Base-by-base conservation (phyloP, 2,888 invertebrate species). In the Melipona bicolor region DNA sequence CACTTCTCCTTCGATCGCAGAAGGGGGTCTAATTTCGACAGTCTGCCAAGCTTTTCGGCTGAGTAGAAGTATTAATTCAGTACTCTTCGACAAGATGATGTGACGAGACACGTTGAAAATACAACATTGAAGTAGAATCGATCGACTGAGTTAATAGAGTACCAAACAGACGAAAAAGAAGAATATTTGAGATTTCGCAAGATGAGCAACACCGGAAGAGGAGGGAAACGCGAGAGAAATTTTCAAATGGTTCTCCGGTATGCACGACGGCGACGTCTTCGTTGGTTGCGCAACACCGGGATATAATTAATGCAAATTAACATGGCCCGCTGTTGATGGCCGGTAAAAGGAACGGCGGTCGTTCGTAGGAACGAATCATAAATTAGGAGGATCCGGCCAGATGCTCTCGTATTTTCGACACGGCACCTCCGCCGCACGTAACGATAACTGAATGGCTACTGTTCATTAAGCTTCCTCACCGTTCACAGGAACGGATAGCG, bases 291-390 rank as follows among this genome's bases (percentile, higher is more conserved):
- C 67, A 77, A 65, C 69, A 67, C 56, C 50, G 62, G 62, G 64
- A 70, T 73, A 74, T 84, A 86, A 89, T 89, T 89, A 89, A 87
- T 79, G 75, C 62, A 71, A 80, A 83, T 88, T 84, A 86, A 86
- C 77, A 65, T 61, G 54, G 43, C 67, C 54, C 56, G 32, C 27
- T 65, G 59, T 49, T 43, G 54, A 61, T 32, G 32, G 50, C 21
- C 76, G 65, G 15, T 52, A 56, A 77, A 76, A 70, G 21, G 68
- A 64, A 49, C 72, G 49, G 21, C 70, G 68, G 69, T 43, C 49
- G 67, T 67, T 49, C 67, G 59, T 52, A 69, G 17, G 19, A 43
- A 27, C 49, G 69, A 32, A 61, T 64, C 56, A 50, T 83, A 75
- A 86, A 85, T 85, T 78, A 64, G n/a, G 36, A 61, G 62, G 49